phyloP scores from a whole-genome alignment of 2,113 vertebrate genomes.

The Nothocercus julius region DNA sequence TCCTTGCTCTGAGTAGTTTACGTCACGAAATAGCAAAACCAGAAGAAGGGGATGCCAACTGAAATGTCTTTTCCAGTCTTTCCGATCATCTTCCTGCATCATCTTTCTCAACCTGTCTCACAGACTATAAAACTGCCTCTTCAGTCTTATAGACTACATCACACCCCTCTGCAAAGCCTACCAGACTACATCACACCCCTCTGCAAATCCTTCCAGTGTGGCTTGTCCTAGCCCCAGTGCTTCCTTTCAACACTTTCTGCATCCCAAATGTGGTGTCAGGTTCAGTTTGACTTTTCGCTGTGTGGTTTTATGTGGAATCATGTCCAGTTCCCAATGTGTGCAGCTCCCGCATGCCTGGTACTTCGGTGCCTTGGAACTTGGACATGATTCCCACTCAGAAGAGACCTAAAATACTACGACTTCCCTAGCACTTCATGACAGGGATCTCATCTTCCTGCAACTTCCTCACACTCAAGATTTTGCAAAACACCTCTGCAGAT shows the following conservation, averaged over 20 bases:
- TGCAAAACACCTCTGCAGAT: neutral
- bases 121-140: neutral
- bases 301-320: neutral
- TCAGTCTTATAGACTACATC: neutral
- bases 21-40: neutral
- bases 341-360: neutral
- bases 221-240: neutral
- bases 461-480: neutral
- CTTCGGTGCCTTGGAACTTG: too few relatives aligned
- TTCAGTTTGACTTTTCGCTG: neutral
- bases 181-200: neutral
- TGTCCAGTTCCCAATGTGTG: neutral
- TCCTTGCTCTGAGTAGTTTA: neutral
- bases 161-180: neutral
- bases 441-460: neutral
- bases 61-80: neutral
- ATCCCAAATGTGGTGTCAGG: fast-evolving
- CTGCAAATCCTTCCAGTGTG: neutral
- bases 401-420: neutral
- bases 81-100: neutral
- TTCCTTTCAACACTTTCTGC: neutral
- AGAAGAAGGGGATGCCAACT: neutral
- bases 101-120: neutral
- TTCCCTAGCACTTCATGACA: neutral
- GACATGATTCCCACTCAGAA: neutral